A percentile compares a stretch with the other conserved stretches of the same genome.
These are phyloP conservation scores for Meloe dianella DNA, from an alignment of 2,888 invertebrate genomes.

Conservation along the genomic window DNA sequence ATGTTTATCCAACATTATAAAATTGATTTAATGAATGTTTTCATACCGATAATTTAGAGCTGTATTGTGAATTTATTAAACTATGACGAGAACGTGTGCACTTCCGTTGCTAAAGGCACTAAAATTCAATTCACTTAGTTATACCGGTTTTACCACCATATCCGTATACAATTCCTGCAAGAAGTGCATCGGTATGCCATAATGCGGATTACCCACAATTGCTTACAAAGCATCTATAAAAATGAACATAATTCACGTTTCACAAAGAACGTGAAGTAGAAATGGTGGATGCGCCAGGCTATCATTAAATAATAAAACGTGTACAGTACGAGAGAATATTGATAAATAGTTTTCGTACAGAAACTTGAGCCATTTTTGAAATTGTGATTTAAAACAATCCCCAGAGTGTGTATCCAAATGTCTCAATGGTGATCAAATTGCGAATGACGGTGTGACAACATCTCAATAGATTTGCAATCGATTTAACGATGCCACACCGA, in stretches of 20 bases:
- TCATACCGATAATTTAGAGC: not conserved
- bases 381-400: no score
- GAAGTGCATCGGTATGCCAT: not conserved
- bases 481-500: no score
- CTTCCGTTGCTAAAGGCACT: slow-evolving; percentile 3
- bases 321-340: no score
- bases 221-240: not conserved
- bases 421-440: no score
- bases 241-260: not conserved
- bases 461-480: no score
- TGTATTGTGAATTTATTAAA: not conserved
- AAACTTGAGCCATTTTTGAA: no score
- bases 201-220: not conserved
- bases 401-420: no score
- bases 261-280: not conserved
- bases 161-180: not conserved
- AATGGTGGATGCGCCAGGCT: not conserved
- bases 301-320: no score
- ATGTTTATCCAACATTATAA: not conserved
- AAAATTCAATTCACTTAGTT: slow-evolving; percentile 4
- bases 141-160: not conserved
- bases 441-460: no score
- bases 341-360: no score
- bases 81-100: slow-evolving; percentile 5
- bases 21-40: not conserved